phyloP scores from a whole-genome alignment of 2,888 invertebrate species.

The Phyllotreta cruciferae region DNA sequence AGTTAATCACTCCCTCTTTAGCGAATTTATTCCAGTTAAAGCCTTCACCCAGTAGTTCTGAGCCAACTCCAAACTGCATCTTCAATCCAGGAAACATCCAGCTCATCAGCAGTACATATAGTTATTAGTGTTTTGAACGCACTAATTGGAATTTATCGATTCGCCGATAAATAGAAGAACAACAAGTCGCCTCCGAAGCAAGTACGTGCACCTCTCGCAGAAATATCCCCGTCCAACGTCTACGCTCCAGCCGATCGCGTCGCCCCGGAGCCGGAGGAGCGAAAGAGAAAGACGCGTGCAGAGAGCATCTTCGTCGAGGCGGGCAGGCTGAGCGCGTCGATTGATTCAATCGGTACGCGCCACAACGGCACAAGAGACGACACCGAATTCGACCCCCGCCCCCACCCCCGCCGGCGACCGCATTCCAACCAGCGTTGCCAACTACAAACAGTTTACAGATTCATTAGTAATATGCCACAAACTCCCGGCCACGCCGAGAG shows the following conservation, averaged over 20 bases:
- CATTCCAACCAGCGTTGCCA: conserved; percentile 61
- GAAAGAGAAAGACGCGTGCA: conserved; percentile 11
- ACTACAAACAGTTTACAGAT: conserved; percentile 61
- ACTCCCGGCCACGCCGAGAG: conserved; percentile 39
- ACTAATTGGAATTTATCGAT: too few relatives aligned
- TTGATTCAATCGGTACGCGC: conserved; percentile 54
- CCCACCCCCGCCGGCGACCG: conserved; percentile 63
- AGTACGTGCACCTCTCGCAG: too few relatives aligned
- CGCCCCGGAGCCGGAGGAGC: conserved; percentile 38
- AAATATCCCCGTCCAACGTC: too few relatives aligned
- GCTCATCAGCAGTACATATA: too few relatives aligned
- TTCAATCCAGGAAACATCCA: too few relatives aligned
- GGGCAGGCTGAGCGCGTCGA: conserved; percentile 45
- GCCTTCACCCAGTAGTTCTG: too few relatives aligned
- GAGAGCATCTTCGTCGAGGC: conserved; percentile 9
- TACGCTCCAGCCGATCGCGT: conserved; percentile 37
- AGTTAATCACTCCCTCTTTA: too few relatives aligned
- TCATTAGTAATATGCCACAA: conserved; percentile 59
- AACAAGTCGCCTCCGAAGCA: too few relatives aligned
- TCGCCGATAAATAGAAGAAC: too few relatives aligned
- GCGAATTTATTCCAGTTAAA: too few relatives aligned
- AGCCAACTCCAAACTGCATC: too few relatives aligned
- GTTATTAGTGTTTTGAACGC: too few relatives aligned
- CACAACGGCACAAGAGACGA: conserved; percentile 45
- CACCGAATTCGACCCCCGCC: conserved; percentile 61